Evolutionary conservation across 2,113 vertebrate genomes (phyloP), one percentile per base, ranked within the genome.

Genomic region (Chauna torquata): DNA sequence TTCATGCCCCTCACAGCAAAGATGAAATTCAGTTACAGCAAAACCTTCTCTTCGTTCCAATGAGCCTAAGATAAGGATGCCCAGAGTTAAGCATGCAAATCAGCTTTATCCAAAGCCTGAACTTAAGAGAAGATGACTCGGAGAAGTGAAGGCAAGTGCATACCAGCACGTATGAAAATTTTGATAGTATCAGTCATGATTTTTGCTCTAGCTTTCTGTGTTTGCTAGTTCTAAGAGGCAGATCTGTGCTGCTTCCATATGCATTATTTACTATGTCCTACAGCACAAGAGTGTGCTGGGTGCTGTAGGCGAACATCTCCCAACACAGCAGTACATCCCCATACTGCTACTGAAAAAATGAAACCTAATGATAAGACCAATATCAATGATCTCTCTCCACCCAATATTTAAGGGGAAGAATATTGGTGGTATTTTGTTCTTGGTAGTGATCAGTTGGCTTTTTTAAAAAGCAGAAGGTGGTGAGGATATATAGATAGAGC

Each of bases 61-160:
- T 28, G 38, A n/a, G 12, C 59, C 88, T 40, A 61, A 75, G 92
- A 94, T 94, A 97, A 88, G 61, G 65, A 75, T 55, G 52, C 52
- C 64, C 50, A 47, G 72, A 91, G 38, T 82, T 82, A 77, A 72
- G 61, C 81, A 87, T 82, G 79, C 69, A 96, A 94, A 96, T 83
- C 68, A 71, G 11, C 49, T 86, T 74, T 86, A 83, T 78, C 90
- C 4, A 0, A 75, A 92, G 47, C 36, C 76, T 88, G 89, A 90
- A 86, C 32, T 86, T 75, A 52, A 64, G 49, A 62, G 85, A 55
- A 54, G 47, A 71, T 95, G 88, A 92, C 49, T 91, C 44, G 86
- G n/a, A 76, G 90, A 78, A 45, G 32, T 24, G 24, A 72, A 64
- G 89, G 77, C 23, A 58, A 69, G 49, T 68, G 86, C 64, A 80